phyloP scores from a whole-genome alignment of 2,113 vertebrate genomes.

The Dryoscopus gambensis region DNA sequence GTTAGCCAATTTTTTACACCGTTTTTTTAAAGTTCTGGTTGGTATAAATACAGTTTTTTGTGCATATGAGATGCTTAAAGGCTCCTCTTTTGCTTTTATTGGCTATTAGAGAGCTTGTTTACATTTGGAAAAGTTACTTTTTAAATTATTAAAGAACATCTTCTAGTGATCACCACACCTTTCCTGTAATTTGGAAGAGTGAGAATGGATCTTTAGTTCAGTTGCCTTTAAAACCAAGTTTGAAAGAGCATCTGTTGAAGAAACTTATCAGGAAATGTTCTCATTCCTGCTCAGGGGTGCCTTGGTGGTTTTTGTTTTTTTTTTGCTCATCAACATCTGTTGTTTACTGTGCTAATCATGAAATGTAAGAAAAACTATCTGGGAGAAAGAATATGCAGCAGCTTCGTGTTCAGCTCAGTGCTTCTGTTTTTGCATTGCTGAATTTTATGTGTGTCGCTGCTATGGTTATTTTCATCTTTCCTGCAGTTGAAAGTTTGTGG shows the following conservation, averaged over 20 bases:
- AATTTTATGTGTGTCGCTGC: neutral
- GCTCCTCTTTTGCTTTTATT: neutral
- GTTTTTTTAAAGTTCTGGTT: neutral
- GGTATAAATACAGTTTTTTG: neutral
- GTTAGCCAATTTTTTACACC: rapidly evolving
- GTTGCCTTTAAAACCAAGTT: neutral
- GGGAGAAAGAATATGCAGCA: neutral
- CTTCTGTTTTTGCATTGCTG: neutral
- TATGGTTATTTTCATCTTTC: neutral
- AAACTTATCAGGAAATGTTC: conserved; percentile 4
- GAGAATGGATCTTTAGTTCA: neutral
- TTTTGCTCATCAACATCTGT: neutral
- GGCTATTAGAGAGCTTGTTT: neutral
- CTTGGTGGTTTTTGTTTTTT: neutral
- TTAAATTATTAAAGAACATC: rapidly evolving
- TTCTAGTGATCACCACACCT: neutral
- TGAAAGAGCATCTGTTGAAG: neutral
- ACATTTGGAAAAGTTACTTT: neutral
- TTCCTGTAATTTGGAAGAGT: neutral
- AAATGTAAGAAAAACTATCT: neutral
- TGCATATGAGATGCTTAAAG: neutral
- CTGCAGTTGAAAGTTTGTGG: neutral
- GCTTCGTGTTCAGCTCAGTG: neutral
- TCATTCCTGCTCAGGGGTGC: neutral
- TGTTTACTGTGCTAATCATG: neutral